These are phyloP conservation scores for Phymorhynchus buccinoides DNA, from an alignment of 1,140 invertebrate species.

Conservation along the genomic window DNA sequence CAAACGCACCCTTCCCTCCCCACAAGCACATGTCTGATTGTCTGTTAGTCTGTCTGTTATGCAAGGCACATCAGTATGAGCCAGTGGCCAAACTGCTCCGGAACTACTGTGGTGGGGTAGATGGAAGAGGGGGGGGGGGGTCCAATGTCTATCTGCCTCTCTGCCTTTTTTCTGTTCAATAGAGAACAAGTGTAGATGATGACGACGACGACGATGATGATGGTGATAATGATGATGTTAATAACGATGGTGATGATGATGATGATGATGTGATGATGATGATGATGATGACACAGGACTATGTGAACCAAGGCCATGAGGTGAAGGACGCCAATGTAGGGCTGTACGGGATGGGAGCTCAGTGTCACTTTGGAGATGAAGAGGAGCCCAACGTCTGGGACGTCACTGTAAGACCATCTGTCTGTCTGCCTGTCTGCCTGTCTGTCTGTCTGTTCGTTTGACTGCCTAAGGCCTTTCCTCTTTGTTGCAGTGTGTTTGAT, in stretches of 20 bases:
- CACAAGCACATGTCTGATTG: too few species aligned
- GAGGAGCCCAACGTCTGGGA: background rate
- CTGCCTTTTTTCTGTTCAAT: too few species aligned
- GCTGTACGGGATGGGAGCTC: conserved; percentile 52
- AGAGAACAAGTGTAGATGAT: too few species aligned
- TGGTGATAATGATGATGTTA: background rate
- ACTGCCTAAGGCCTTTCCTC: background rate
- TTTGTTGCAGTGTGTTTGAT: background rate
- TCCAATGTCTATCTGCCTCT: too few species aligned
- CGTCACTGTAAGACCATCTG: conserved; percentile 19
- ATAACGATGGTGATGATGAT: background rate
- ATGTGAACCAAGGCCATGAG: conserved; percentile 36
- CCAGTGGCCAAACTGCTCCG: too few species aligned
- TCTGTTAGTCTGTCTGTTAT: too few species aligned
- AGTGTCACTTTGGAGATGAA: conserved; percentile 53
- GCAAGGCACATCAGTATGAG: too few species aligned
- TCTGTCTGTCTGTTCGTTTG: background rate
- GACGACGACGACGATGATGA: background rate
- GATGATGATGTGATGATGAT: background rate
- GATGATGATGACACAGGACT: conserved; percentile 40
- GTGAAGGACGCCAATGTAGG: conserved; percentile 47
- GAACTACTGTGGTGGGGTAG: too few species aligned
- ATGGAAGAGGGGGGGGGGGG: too few species aligned
- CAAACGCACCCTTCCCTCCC: too few species aligned
- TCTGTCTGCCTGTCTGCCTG: background rate